These are phyloP conservation scores for Mantis religiosa DNA, from an alignment of 2,888 invertebrate species.

Conservation along the genomic window DNA sequence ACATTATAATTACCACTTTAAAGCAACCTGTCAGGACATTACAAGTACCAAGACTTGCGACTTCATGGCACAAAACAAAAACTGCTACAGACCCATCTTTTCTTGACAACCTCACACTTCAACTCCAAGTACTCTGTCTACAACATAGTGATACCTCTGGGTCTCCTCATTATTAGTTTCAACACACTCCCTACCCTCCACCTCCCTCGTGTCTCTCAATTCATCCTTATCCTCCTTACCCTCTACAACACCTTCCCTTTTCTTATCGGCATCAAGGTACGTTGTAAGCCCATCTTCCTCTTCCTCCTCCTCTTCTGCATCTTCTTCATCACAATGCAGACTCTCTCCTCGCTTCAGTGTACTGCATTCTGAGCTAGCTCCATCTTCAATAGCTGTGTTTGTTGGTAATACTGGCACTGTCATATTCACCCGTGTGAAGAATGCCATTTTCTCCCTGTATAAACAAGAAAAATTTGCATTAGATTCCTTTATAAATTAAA, in stretches of 20 bases:
- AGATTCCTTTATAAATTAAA: too few relatives aligned
- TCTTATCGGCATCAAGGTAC: not conserved
- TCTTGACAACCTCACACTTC: conserved; percentile 59
- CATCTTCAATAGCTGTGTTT: conserved; percentile 49
- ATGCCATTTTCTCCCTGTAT: conserved; percentile 91
- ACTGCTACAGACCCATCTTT: not conserved
- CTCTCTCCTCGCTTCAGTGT: conserved; percentile 32
- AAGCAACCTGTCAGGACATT: not conserved
- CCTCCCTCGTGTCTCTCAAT: conserved; percentile 33
- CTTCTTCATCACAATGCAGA: conserved; percentile 37
- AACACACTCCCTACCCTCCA: conserved; percentile 46
- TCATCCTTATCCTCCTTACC: conserved; percentile 37
- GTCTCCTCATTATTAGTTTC: conserved; percentile 35
- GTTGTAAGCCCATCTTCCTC: conserved; percentile 11
- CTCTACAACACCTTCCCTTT: conserved; percentile 12
- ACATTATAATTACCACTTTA: not conserved
- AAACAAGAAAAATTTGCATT: not conserved
- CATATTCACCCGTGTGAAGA: conserved; percentile 80
- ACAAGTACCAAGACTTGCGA: not conserved
- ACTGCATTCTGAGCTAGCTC: conserved; percentile 32
- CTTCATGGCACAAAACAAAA: conserved; percentile 5
- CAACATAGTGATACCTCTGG: conserved; percentile 73
- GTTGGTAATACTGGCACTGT: conserved; percentile 71
- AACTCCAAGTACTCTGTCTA: conserved; percentile 78
- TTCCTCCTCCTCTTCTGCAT: conserved; percentile 34